These are phyloP conservation scores for Phyllotreta striolata DNA, from an alignment of 2,888 invertebrate genomes.

Conservation along the genomic window DNA sequence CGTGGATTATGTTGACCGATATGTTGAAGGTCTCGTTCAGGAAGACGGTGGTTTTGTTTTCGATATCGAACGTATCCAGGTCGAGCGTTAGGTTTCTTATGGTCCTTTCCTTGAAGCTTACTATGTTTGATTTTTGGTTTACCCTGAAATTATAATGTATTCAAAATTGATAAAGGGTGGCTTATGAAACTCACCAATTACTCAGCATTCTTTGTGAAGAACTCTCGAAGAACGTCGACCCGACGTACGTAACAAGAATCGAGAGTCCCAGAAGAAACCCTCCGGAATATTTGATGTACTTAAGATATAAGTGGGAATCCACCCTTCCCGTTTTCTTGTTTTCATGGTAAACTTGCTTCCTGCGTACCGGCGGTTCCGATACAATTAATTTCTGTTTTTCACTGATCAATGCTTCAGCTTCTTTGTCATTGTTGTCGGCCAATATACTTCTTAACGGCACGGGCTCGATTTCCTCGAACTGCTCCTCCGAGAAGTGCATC, in stretches of 20 bases:
- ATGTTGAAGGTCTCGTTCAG: constrained; percentile 28
- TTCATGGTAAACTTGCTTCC: constrained; percentile 49
- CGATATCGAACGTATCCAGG: too few relatives aligned
- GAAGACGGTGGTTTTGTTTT: too few relatives aligned
- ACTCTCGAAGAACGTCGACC: too few relatives aligned
- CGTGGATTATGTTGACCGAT: background rate
- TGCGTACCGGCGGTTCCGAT: background rate
- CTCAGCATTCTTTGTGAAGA: too few relatives aligned
- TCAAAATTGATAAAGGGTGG: too few relatives aligned
- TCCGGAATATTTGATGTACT: constrained; percentile 47
- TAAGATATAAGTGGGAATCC: constrained; percentile 47
- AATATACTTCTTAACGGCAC: too few relatives aligned
- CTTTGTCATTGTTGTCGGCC: background rate
- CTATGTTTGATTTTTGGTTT: too few relatives aligned
- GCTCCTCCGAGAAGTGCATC: constrained; percentile 31
- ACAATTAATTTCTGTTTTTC: background rate
- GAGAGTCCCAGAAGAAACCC: background rate
- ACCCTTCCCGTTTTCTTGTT: constrained; percentile 50
- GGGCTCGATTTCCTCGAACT: too few relatives aligned
- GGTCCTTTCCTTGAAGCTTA: too few relatives aligned
- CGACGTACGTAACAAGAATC: background rate
- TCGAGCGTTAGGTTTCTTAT: too few relatives aligned
- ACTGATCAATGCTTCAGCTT: constrained; percentile 5
- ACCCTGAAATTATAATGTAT: too few relatives aligned
- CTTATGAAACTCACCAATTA: too few relatives aligned